These are phyloP conservation scores for Sesia bembeciformis DNA, from an alignment of 2,888 invertebrate species.

Conservation along the genomic window DNA sequence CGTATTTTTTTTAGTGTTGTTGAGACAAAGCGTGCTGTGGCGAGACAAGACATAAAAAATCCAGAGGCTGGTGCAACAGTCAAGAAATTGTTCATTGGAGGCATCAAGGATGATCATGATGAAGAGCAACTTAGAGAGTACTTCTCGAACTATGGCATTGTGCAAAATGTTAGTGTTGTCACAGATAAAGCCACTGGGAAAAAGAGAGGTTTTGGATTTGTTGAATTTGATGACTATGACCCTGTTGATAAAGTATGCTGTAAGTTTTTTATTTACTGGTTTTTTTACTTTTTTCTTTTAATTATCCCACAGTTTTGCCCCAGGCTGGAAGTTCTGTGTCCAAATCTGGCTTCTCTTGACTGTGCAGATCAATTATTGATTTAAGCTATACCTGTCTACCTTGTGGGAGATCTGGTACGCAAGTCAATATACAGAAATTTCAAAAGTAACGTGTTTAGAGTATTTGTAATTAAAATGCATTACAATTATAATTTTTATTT, in stretches of 20 bases:
- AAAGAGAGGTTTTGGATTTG: slow-evolving; percentile 96
- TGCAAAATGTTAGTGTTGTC: slow-evolving; percentile 90
- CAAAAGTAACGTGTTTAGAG: too few relatives aligned
- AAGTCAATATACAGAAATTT: slow-evolving; percentile 48
- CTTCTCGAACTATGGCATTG: slow-evolving; percentile 87
- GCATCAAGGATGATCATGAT: slow-evolving; percentile 94
- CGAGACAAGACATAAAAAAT: slow-evolving; percentile 91
- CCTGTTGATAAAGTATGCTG: slow-evolving; percentile 97
- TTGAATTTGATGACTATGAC: slow-evolving; percentile 98
- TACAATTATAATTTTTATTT: too few relatives aligned
- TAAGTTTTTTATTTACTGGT: slow-evolving; percentile 69
- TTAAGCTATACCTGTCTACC: slow-evolving; percentile 63
- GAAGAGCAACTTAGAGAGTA: slow-evolving; percentile 92
- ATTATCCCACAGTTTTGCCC: slow-evolving; percentile 62
- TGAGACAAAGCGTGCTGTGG: slow-evolving; percentile 97
- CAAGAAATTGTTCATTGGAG: slow-evolving; percentile 95
- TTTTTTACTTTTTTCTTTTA: background rate
- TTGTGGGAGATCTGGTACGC: slow-evolving; percentile 58
- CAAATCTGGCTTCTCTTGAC: slow-evolving; percentile 64
- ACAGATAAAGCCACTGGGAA: slow-evolving; percentile 95
- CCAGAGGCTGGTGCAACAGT: slow-evolving; percentile 96
- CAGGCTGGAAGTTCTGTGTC: slow-evolving; percentile 56
- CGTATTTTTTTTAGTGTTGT: slow-evolving; percentile 77
- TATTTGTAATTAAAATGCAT: too few relatives aligned
- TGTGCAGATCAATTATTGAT: slow-evolving; percentile 66